phyloP scores from a whole-genome alignment of 2,888 invertebrate genomes.

The Callyntrura sp. region DNA sequence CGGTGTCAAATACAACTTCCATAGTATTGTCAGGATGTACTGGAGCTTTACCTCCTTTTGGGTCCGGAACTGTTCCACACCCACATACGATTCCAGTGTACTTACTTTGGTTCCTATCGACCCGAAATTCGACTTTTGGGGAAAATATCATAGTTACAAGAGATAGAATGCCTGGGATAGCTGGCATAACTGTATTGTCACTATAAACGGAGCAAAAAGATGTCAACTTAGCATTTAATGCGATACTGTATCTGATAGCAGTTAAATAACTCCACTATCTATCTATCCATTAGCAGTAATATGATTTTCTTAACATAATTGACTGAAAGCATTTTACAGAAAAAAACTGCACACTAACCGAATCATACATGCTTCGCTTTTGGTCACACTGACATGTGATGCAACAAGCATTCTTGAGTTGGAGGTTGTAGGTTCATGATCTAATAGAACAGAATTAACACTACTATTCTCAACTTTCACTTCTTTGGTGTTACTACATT shows the following conservation, averaged over 20 bases:
- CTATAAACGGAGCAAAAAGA: slow-evolving; percentile 43
- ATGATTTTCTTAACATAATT: too few species aligned
- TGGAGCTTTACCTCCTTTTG: slow-evolving; percentile 85
- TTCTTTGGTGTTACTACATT: slow-evolving; percentile 87
- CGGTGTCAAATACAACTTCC: slow-evolving; percentile 91
- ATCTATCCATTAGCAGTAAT: too few species aligned
- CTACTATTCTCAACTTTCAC: slow-evolving; percentile 91
- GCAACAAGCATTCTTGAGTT: slow-evolving; percentile 88
- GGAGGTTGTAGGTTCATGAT: slow-evolving; percentile 91
- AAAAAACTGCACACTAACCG: slow-evolving; percentile 15
- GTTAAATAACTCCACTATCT: too few species aligned
- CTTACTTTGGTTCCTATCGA: slow-evolving; percentile 85
- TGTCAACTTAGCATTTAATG: too few species aligned
- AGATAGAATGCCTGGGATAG: slow-evolving; percentile 93
- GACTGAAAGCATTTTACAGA: background rate
- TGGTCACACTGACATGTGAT: slow-evolving; percentile 87
- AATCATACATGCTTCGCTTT: slow-evolving; percentile 80
- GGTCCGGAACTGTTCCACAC: slow-evolving; percentile 88
- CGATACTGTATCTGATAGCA: too few species aligned
- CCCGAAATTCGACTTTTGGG: slow-evolving; percentile 89
- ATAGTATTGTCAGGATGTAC: slow-evolving; percentile 94
- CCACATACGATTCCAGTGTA: slow-evolving; percentile 94
- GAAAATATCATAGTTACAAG: slow-evolving; percentile 93
- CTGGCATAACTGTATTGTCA: slow-evolving; percentile 96
- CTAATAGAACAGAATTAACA: slow-evolving; percentile 94